These are phyloP conservation scores for Heteropelma amictum DNA, from an alignment of 2,888 invertebrate species.

Conservation along the genomic window DNA sequence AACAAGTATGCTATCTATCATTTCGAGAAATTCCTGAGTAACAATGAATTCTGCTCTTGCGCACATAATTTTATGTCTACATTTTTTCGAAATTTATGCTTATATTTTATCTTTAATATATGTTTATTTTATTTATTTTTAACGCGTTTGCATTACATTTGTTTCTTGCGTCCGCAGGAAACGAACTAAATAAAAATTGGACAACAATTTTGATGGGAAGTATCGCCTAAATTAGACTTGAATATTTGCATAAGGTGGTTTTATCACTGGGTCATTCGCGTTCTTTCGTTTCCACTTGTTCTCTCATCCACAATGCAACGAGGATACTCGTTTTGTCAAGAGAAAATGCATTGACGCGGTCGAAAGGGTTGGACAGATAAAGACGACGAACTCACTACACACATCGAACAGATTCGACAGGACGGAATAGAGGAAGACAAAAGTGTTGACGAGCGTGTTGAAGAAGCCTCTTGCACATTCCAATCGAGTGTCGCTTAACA, in stretches of 20 bases:
- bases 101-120: too few species aligned
- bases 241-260: slow-evolving; percentile 69
- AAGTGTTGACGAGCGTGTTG: slow-evolving; percentile 19
- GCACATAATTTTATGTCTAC: too few species aligned
- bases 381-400: slow-evolving; percentile 2
- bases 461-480: slow-evolving; percentile 54
- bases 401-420: background rate
- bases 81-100: too few species aligned
- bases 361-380: background rate
- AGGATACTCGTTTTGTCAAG: slow-evolving; percentile 7
- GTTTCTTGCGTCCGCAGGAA: too few species aligned
- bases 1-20: too few species aligned
- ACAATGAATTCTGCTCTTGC: too few species aligned
- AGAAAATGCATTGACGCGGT: slow-evolving; percentile 12
- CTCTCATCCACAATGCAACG: slow-evolving; percentile 55
- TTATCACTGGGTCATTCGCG: slow-evolving; percentile 75
- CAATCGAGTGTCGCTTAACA: slow-evolving; percentile 64
- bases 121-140: too few species aligned
- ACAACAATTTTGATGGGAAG: slow-evolving; percentile 70
- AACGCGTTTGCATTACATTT: too few species aligned
- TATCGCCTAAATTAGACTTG: slow-evolving; percentile 65
- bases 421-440: slow-evolving; percentile 41
- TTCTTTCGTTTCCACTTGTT: slow-evolving; percentile 68
- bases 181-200: too few species aligned
- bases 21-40: too few species aligned